A percentile compares a stretch with the other conserved stretches of the same genome.
These are phyloP conservation scores for Prunella himalayana DNA, from an alignment of 2,113 vertebrate species.

Conservation along the genomic window DNA sequence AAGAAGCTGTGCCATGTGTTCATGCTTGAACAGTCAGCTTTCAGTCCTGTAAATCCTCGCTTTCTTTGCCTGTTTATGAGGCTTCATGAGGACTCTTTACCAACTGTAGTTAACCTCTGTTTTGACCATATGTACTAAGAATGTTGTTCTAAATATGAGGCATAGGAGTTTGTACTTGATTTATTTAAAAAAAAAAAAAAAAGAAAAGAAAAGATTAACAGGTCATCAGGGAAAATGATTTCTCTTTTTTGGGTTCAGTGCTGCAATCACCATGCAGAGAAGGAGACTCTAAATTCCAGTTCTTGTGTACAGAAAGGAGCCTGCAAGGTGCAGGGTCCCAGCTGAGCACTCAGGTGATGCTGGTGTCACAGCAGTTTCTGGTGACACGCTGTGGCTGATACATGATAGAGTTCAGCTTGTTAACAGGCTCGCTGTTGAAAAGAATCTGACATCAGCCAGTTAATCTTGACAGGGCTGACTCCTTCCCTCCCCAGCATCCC, in stretches of 20 bases:
- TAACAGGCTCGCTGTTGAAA: background rate
- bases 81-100: background rate
- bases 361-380: slow-evolving; percentile 30
- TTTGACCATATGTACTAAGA: background rate
- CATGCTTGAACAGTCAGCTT: background rate
- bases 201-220: too few relatives aligned
- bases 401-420: slow-evolving; percentile 15
- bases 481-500: background rate
- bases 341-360: background rate
- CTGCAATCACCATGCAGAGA: background rate
- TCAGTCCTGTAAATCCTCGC: background rate
- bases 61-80: background rate
- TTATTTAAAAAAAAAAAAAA: background rate
- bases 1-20: slow-evolving; percentile 2
- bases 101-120: background rate
- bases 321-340: background rate
- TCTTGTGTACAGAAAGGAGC: background rate
- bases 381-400: background rate
- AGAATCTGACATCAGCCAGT: slow-evolving; percentile 44
- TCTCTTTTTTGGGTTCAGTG: background rate
- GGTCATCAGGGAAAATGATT: background rate
- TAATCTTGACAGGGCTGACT: slow-evolving; percentile 43
- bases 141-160: background rate
- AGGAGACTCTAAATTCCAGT: background rate
- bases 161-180: background rate